These are phyloP conservation scores for Entomyzon cyanotis DNA, from an alignment of 2,113 vertebrate species.

Conservation along the genomic window DNA sequence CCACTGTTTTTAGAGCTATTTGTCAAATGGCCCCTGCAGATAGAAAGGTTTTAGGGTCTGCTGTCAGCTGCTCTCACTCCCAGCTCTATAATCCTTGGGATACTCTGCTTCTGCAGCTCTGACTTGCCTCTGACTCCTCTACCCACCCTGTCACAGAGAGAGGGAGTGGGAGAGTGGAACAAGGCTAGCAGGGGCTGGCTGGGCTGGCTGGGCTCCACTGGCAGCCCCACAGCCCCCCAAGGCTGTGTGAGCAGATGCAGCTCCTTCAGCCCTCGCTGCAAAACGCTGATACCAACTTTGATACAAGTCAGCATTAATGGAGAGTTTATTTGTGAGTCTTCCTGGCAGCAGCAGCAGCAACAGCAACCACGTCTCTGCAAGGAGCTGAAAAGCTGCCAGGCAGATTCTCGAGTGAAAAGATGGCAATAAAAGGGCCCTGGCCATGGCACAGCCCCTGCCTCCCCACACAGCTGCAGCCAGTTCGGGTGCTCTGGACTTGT, in stretches of 20 bases:
- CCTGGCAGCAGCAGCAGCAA: neutral
- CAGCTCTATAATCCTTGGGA: neutral
- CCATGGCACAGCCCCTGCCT: neutral
- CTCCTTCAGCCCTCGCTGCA: neutral
- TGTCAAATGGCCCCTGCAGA: neutral
- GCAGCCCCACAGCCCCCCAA: neutral
- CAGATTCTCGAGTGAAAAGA: conserved; percentile 38
- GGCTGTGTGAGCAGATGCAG: neutral
- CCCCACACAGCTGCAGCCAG: conserved; percentile 33
- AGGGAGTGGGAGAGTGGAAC: neutral
- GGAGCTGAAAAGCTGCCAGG: conserved; percentile 56
- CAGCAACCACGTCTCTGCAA: neutral
- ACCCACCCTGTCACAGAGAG: fast-evolving
- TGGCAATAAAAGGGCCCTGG: conserved; percentile 11
- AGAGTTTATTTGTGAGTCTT: conserved; percentile 16
- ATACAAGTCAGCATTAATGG: neutral
- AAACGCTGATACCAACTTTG: neutral
- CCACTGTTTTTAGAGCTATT: neutral
- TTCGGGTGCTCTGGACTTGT: conserved; percentile 1
- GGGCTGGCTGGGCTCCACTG: neutral
- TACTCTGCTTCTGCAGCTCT: neutral
- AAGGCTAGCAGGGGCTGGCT: neutral
- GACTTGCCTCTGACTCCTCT: neutral
- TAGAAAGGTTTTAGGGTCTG: neutral
- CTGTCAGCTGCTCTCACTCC: neutral